Conservation (phyloP, 2,113 vertebrate species). For the Eonycteris spelaea region DNA sequence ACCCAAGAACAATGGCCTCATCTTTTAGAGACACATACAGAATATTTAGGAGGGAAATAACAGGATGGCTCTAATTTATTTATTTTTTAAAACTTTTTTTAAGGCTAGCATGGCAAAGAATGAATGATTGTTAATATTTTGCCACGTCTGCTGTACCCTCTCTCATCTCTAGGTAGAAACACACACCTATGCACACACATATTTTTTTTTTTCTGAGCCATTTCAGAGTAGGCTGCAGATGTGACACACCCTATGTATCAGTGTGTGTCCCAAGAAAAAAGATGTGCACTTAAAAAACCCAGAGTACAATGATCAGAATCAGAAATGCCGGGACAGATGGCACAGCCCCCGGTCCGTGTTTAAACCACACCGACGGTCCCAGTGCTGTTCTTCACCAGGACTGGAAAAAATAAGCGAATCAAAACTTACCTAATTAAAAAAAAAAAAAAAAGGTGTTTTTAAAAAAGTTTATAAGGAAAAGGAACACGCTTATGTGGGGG, state of each 20-base stretch:
- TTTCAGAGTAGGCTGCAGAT: neutral
- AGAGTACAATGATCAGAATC: neutral
- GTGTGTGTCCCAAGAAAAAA: neutral
- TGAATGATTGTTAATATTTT: neutral
- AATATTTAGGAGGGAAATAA: neutral
- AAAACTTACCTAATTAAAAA: neutral
- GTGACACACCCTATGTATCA: neutral
- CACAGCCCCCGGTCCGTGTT: too few species aligned
- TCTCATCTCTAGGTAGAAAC: neutral
- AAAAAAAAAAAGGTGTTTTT: neutral
- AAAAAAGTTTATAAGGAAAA: neutral
- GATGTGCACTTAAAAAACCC: neutral
- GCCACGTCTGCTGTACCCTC: neutral
- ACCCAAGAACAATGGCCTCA: neutral
- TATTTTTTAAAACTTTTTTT: neutral
- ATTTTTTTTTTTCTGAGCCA: neutral
- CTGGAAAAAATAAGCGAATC: neutral
- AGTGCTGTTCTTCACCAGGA: neutral
- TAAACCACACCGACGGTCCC: neutral
- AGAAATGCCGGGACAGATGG: neutral
- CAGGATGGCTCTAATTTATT: neutral
- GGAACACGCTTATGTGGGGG: neutral
- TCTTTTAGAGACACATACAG: neutral
- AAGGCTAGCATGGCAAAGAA: neutral
- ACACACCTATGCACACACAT: rapidly evolving